Percentiles rank a stretch among this genome's conserved stretches.
These are phyloP conservation scores for Ailurus styani DNA, from an alignment of 2,113 vertebrate genomes.

Conservation along the genomic window DNA sequence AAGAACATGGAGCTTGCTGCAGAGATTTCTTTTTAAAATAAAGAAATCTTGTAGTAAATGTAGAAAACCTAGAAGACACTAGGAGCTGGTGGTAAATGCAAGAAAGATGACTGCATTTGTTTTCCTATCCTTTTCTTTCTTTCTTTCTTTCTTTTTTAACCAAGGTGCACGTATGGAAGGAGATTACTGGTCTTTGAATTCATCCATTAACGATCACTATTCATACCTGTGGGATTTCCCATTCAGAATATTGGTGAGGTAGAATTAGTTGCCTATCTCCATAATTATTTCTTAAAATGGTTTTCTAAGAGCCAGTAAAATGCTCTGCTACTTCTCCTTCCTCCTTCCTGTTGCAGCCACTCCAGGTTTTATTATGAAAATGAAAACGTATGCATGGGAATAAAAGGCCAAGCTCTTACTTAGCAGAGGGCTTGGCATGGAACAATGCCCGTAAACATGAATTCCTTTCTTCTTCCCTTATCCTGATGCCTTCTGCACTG, in stretches of 20 bases:
- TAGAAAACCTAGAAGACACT: background rate
- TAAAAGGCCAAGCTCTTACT: background rate
- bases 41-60: background rate
- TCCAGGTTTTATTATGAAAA: conserved; percentile 26
- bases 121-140: background rate
- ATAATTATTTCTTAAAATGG: conserved; percentile 44
- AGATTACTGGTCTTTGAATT: background rate
- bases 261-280: background rate
- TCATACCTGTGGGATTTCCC: background rate
- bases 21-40: background rate
- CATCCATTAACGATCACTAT: background rate
- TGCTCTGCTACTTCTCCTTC: background rate
- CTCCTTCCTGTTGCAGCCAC: conserved; percentile 17
- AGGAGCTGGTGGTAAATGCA: background rate
- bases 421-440: background rate
- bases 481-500: background rate
- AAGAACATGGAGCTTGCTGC: background rate
- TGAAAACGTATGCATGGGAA: background rate
- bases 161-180: background rate
- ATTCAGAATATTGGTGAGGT: background rate
- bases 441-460: background rate
- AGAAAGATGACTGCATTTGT: background rate
- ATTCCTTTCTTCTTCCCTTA: background rate
- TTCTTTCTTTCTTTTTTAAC: background rate
- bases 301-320: conserved; percentile 33